Conservation (phyloP, 2,113 vertebrate species). For the Caretta caretta region DNA sequence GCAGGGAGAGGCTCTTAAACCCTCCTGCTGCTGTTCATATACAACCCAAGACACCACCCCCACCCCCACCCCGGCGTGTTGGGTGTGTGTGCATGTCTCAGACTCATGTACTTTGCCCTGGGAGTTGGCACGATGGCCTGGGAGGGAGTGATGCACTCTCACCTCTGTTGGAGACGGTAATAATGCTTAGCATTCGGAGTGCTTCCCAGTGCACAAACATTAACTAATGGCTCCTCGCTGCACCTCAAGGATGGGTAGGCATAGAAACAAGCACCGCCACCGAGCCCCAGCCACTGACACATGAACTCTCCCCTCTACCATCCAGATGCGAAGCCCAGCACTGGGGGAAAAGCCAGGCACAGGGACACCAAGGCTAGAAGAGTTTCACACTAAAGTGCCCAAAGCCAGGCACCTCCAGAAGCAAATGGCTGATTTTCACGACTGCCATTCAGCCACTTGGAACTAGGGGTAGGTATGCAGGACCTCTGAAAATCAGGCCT, state of each 20-base stretch:
- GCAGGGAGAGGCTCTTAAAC: not conserved
- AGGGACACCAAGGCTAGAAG: accelerated
- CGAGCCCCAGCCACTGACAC: not conserved
- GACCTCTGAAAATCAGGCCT: not conserved
- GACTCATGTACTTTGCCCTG: not conserved
- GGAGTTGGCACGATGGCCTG: not conserved
- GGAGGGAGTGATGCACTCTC: not conserved
- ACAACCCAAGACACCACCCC: not conserved
- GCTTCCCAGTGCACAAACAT: not conserved
- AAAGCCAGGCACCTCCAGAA: not conserved
- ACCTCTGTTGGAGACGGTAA: accelerated
- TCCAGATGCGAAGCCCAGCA: not conserved
- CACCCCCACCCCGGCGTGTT: too few species aligned
- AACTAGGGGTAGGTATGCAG: accelerated
- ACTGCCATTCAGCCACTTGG: not conserved
- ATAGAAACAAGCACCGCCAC: not conserved
- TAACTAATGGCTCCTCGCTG: not conserved
- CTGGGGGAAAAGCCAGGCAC: not conserved
- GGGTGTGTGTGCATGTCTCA: not conserved
- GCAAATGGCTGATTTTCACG: not conserved
- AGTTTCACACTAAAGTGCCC: accelerated
- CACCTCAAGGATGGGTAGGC: not conserved
- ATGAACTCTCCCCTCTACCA: not conserved
- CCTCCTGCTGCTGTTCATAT: accelerated
- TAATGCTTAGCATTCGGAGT: accelerated